phyloP scores from a whole-genome alignment of 2,888 invertebrate genomes.

The Melipona bicolor region DNA sequence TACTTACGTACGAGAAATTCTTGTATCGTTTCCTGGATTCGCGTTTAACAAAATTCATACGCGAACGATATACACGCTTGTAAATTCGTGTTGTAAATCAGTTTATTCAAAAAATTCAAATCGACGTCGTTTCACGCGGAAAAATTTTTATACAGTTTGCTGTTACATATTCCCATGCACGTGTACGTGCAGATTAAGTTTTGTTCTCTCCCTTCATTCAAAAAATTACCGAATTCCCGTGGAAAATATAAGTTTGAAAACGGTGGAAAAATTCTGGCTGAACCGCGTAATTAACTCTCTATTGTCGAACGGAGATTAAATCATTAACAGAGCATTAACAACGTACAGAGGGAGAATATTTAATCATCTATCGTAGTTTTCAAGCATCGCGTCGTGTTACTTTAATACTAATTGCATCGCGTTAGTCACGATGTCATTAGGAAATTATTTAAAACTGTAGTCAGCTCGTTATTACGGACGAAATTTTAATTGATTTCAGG shows the following conservation, averaged over 20 bases:
- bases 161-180: slow-evolving; percentile 16
- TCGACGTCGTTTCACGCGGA: slow-evolving; percentile 8
- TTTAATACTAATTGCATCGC: slow-evolving; percentile 13
- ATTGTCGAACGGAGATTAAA: neutral
- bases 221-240: neutral
- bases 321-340: slow-evolving; percentile 7
- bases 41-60: neutral
- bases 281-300: neutral
- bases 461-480: slow-evolving; percentile 1
- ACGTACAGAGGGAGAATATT: neutral
- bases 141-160: slow-evolving; percentile 11
- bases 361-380: slow-evolving; percentile 7
- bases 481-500: slow-evolving; percentile 6
- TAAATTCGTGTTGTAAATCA: slow-evolving; percentile 14
- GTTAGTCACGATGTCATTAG: slow-evolving; percentile 1
- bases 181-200: neutral
- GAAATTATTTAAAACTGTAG: slow-evolving; percentile 13
- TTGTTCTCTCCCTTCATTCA: too few relatives aligned
- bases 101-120: slow-evolving; percentile 23
- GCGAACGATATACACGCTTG: neutral
- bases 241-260: neutral
- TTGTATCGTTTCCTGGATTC: too few relatives aligned
- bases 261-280: neutral
- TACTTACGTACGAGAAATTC: too few relatives aligned
- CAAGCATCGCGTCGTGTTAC: neutral